Base-by-base conservation (phyloP, 1,140 invertebrate genomes). In the Ericerus pela region DNA sequence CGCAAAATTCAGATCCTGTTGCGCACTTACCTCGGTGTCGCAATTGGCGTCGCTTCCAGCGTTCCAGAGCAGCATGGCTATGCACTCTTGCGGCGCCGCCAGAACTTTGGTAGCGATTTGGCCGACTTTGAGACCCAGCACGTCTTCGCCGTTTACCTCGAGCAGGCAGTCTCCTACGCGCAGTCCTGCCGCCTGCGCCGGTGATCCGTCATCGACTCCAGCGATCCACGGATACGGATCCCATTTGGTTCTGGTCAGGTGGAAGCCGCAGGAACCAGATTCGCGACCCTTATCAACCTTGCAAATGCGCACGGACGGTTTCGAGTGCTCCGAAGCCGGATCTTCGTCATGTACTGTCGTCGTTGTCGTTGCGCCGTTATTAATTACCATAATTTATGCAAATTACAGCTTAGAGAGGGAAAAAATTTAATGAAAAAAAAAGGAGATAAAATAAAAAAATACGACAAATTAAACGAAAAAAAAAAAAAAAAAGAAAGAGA, bases 201-300 rank as follows among this genome's bases (percentile, higher is more conserved):
- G 69, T 20, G 74, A 73, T 33, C 67, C 69, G 1, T 52, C 55
- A 28, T 75, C 74, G 16, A 77, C 73, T 22, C 67, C 69, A 61
- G 67, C 72, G 22, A 73, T 72, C 79, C 79, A 81, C 28, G 80
- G 80, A 71, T 82, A 82, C 4, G 80, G 79, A 69, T 82, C 80
- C 79, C 79, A 82, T 63, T 80, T 78, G 20, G 75, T 78, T 56
- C 78, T 70, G 1, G 76, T 78, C 38, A 82, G 65, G 63, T 80
- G 74, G 67, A 82, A 81, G 18, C 80, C 80, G 29, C 72, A 78
- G 24, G 71, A 65, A 2, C 58, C 62, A 1, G 24, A 37, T 11
- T 30, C 11, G n/a, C n/a, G n/a, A 0, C 56, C 53, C 47, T 59
- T 59, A 30, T 53, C 53, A 20, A 64, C 56, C 43, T 64, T 57